Evolutionary conservation across 2,797 vertebrate species (phyloP).

Genomic region (Rhinoraja longicauda): DNA sequence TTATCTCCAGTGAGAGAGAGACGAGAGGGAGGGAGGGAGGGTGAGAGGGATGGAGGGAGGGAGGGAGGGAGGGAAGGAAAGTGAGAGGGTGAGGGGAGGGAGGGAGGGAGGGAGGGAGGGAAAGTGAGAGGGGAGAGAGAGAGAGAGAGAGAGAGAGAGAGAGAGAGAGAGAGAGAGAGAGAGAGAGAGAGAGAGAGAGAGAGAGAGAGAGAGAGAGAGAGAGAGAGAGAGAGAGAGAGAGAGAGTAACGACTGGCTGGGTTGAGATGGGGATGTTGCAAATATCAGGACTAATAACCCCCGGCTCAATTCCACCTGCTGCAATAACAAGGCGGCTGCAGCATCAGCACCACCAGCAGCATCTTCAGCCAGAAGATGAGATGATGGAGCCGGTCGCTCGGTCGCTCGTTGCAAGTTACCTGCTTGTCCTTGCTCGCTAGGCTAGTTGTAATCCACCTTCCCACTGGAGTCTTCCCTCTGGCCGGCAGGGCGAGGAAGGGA

Average conservation of each 20-base stretch:
- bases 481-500: neutral
- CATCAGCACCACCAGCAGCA: no score
- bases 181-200: neutral
- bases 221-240: neutral
- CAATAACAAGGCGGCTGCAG: no score
- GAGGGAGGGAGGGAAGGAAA: neutral
- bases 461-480: no score
- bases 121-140: neutral
- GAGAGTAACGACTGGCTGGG: neutral
- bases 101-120: neutral
- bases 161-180: neutral
- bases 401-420: neutral
- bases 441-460: neutral
- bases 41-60: neutral
- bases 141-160: no score
- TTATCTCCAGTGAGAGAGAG: neutral
- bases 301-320: neutral
- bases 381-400: no score
- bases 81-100: neutral
- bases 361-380: neutral
- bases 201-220: no score
- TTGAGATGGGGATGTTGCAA: no score
- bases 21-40: no score
- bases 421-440: neutral
- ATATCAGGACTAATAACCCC: neutral